phyloP scores from a whole-genome alignment of 2,888 invertebrate species.

The Quadriops clusia region DNA sequence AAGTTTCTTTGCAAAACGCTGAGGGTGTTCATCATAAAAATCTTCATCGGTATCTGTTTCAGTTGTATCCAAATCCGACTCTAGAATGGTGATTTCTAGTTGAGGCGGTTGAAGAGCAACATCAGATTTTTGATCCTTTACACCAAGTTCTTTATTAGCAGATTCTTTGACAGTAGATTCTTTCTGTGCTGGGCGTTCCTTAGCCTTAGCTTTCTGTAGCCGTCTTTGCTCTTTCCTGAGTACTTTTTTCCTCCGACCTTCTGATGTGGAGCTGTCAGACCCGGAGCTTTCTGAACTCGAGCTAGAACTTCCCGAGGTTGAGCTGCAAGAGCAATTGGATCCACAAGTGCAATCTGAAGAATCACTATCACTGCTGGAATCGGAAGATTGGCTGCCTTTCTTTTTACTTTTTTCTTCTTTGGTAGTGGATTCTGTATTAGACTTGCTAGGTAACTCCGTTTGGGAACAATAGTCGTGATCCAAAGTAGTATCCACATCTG shows the following conservation, averaged over 20 bases:
- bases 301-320: conserved; percentile 48
- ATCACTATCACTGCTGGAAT: conserved; percentile 63
- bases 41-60: conserved; percentile 81
- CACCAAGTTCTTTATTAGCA: conserved; percentile 41
- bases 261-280: conserved; percentile 50
- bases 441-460: conserved; percentile 16
- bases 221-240: conserved; percentile 36
- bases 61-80: conserved; percentile 75
- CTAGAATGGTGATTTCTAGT: conserved; percentile 52
- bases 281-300: conserved; percentile 39
- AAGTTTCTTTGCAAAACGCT: conserved; percentile 58
- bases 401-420: conserved; percentile 33
- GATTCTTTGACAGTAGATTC: conserved; percentile 35
- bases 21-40: conserved; percentile 76
- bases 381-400: conserved; percentile 55
- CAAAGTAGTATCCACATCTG: conserved; percentile 32
- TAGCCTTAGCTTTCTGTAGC: conserved; percentile 26
- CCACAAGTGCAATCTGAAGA: conserved; percentile 71
- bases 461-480: conserved; percentile 37
- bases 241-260: conserved; percentile 36
- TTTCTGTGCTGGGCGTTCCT: too few species aligned
- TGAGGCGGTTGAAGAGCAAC: conserved; percentile 7
- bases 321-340: conserved; percentile 72
- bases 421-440: conserved; percentile 5
- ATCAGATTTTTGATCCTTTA: conserved; percentile 38